Evolutionary conservation across 2,888 invertebrate genomes (phyloP).

Genomic region (Spodoptera exigua): DNA sequence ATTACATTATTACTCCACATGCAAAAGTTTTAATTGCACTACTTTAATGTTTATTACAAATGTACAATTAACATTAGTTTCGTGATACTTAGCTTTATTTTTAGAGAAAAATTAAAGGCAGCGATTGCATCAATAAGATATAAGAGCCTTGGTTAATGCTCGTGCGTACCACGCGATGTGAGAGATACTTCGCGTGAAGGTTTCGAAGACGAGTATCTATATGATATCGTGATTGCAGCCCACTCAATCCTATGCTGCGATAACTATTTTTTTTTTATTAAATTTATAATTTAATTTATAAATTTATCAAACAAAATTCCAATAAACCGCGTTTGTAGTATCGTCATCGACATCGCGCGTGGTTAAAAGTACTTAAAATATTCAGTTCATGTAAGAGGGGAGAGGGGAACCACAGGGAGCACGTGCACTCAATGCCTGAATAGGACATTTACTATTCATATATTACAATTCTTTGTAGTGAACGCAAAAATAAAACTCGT

Average conservation of each 20-base stretch:
- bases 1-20: not conserved
- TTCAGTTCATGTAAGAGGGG: constrained; percentile 72
- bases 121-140: constrained; percentile 59
- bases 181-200: constrained; percentile 49
- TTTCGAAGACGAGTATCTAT: constrained; percentile 32
- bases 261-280: not conserved
- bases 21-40: not conserved
- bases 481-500: constrained; percentile 50
- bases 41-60: not conserved
- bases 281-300: no score
- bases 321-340: no score
- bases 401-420: constrained; percentile 65
- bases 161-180: constrained; percentile 51
- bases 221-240: constrained; percentile 18
- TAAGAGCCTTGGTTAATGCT: constrained; percentile 59
- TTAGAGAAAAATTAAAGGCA: constrained; percentile 35
- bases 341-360: constrained; percentile 32
- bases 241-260: not conserved
- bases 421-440: constrained; percentile 72
- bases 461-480: constrained; percentile 67
- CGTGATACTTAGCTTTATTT: constrained; percentile 13
- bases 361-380: constrained; percentile 65
- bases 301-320: no score
- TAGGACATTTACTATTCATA: constrained; percentile 68
- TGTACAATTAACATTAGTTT: not conserved